These are phyloP conservation scores for Neogobius melanostomus DNA, from an alignment of 2,113 vertebrate genomes.

Conservation along the genomic window DNA sequence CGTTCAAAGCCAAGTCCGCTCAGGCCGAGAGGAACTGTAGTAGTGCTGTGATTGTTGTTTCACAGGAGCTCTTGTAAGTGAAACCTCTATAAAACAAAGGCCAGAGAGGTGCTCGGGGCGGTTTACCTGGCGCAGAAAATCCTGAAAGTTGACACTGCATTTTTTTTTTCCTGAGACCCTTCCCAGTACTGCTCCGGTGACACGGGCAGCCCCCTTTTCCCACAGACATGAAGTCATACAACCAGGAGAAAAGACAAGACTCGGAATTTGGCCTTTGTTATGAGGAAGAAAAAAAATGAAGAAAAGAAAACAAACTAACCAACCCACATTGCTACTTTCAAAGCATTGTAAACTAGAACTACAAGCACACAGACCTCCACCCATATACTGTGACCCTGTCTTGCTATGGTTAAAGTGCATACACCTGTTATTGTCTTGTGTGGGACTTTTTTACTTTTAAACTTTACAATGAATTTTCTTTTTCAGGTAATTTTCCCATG, in stretches of 20 bases:
- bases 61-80: slow-evolving; percentile 38
- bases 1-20: slow-evolving; percentile 70
- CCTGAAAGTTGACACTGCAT: slow-evolving; percentile 55
- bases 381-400: neutral
- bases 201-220: slow-evolving; percentile 49
- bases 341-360: neutral
- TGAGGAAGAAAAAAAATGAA: slow-evolving; percentile 6
- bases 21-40: slow-evolving; percentile 46
- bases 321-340: slow-evolving; percentile 7
- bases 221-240: slow-evolving; percentile 15
- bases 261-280: neutral
- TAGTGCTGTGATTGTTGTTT: slow-evolving; percentile 30
- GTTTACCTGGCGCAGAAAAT: slow-evolving; percentile 33
- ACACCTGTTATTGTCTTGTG: too few species aligned
- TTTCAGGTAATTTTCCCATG: neutral
- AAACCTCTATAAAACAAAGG: slow-evolving; percentile 59
- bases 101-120: slow-evolving; percentile 49
- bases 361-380: neutral
- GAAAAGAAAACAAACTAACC: slow-evolving; percentile 5
- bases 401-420: neutral
- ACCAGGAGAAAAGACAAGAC: neutral
- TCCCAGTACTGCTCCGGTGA: slow-evolving; percentile 43
- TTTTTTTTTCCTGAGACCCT: slow-evolving; percentile 25
- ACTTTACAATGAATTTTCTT: too few species aligned
- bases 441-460: too few species aligned